Evolutionary conservation across 2,888 invertebrate genomes (phyloP).

Genomic region (Hylaea fasciaria): DNA sequence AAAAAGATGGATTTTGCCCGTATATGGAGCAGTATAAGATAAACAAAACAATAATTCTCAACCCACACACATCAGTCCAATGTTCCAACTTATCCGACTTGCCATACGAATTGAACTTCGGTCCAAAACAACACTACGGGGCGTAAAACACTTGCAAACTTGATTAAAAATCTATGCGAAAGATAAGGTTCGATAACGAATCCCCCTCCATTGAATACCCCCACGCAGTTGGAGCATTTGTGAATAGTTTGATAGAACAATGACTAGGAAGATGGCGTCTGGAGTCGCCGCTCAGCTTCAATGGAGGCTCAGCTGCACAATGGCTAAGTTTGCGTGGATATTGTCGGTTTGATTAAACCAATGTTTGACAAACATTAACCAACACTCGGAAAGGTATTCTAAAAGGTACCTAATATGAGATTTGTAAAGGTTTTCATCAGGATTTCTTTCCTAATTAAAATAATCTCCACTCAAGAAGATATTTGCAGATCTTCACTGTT

Average conservation of each 20-base stretch:
- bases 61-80: no score
- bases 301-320: slow-evolving; percentile 5
- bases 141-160: no score
- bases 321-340: slow-evolving; percentile 11
- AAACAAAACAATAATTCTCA: no score
- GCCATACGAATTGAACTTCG: no score
- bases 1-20: no score
- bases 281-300: slow-evolving; percentile 5
- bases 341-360: slow-evolving; percentile 10
- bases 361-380: background rate
- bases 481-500: no score
- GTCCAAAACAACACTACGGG: no score
- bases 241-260: slow-evolving; percentile 28
- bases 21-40: no score
- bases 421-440: background rate
- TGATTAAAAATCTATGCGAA: no score
- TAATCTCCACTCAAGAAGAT: no score
- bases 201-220: background rate
- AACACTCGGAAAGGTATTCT: background rate
- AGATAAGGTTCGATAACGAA: no score
- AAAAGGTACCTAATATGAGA: background rate
- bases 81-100: no score
- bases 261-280: slow-evolving; percentile 17
- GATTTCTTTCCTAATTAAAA: background rate
- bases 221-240: slow-evolving; percentile 4